Conservation (phyloP, 2,113 vertebrate species). For the Ptilonorhynchus violaceus region DNA sequence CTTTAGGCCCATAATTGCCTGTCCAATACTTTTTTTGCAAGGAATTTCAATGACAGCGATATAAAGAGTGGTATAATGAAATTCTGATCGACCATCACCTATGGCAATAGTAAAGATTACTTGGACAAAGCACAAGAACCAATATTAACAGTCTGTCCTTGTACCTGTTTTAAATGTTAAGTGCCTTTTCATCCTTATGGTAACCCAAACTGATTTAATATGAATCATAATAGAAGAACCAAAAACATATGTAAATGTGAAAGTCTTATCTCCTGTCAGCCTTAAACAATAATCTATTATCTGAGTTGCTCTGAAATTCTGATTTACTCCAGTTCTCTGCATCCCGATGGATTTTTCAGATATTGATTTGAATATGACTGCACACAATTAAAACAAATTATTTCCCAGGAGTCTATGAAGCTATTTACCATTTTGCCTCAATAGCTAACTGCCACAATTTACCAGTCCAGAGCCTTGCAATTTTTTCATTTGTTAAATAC, state of each 20-base stretch:
- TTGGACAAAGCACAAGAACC: background rate
- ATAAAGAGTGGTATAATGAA: background rate
- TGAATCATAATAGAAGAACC: background rate
- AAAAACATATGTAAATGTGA: background rate
- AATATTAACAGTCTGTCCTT: background rate
- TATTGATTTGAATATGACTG: constrained; percentile 58
- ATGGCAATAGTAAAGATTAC: background rate
- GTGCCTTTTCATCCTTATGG: background rate
- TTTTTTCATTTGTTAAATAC: constrained; percentile 22
- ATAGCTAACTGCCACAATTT: constrained; percentile 15
- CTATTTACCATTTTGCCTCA: constrained; percentile 42
- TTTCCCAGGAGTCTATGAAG: constrained; percentile 44
- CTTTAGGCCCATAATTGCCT: background rate
- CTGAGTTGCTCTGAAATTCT: constrained; percentile 12
- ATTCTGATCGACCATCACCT: background rate
- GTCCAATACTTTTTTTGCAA: background rate
- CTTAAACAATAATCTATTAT: constrained; percentile 20
- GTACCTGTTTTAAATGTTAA: background rate
- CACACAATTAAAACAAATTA: constrained; percentile 49
- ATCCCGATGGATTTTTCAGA: constrained; percentile 23
- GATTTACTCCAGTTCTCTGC: constrained; percentile 31
- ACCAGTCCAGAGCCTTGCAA: background rate
- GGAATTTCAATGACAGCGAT: background rate
- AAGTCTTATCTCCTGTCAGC: background rate
- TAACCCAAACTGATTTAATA: background rate